Conservation (phyloP, 2,113 vertebrate species). For the Hirundichthys speculiger region DNA sequence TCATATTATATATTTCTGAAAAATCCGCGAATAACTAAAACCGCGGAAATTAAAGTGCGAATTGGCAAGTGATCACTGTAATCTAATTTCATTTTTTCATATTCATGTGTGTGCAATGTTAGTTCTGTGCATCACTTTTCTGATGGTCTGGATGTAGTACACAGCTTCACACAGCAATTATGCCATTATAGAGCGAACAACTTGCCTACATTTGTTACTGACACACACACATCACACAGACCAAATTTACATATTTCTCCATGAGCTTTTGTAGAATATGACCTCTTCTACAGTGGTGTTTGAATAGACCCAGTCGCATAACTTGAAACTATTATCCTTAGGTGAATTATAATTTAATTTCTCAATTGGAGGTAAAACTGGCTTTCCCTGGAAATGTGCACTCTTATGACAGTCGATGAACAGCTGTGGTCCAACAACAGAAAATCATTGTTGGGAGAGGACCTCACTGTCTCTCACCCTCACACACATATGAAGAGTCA, state of each 20-base stretch:
- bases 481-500: background rate
- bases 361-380: no score
- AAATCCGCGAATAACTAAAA: no score
- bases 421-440: conserved; percentile 24
- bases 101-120: background rate
- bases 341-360: background rate
- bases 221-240: conserved; percentile 3
- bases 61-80: no score
- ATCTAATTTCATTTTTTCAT: no score
- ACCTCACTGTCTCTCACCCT: conserved; percentile 6
- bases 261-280: background rate
- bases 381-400: no score
- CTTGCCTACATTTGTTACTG: conserved; percentile 8
- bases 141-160: conserved; percentile 21
- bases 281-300: background rate
- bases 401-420: conserved; percentile 42
- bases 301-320: background rate
- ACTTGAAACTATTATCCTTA: conserved; percentile 2
- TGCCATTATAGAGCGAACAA: conserved; percentile 18
- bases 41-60: no score
- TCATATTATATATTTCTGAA: no score
- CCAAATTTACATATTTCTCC: background rate
- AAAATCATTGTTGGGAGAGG: conserved; percentile 31
- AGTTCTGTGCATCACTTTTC: conserved; percentile 3
- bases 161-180: conserved; percentile 55